Evolutionary conservation across 2,888 invertebrate genomes (phyloP).

Genomic region (Agelastica alni): DNA sequence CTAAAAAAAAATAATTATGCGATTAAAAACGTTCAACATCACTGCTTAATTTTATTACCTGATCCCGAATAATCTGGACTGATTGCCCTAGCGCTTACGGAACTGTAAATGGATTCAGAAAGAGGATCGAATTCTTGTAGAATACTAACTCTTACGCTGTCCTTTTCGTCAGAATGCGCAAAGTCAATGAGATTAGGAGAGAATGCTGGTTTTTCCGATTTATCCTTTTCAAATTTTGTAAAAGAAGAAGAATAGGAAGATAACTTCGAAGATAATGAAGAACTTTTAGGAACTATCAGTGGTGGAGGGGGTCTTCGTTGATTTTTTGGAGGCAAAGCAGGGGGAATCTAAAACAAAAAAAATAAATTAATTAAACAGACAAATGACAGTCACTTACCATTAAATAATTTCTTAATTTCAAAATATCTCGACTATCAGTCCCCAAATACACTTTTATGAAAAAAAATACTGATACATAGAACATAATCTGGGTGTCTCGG

Average conservation of each 20-base stretch:
- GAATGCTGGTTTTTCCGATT: slow-evolving; percentile 24
- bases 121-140: slow-evolving; percentile 88
- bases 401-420: no score
- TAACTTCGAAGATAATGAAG: slow-evolving; percentile 18
- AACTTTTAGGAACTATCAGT: slow-evolving; percentile 32
- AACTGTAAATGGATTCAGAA: slow-evolving; percentile 59
- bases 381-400: no score
- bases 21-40: neutral
- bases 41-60: no score
- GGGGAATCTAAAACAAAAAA: slow-evolving; percentile 40
- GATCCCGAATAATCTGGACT: slow-evolving; percentile 61
- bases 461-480: no score
- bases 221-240: slow-evolving; percentile 25
- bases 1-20: slow-evolving; percentile 29
- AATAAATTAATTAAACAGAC: no score
- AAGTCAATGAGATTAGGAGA: slow-evolving; percentile 63
- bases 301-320: slow-evolving; percentile 49
- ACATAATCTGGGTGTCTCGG: no score
- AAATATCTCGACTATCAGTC: no score
- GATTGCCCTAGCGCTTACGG: slow-evolving; percentile 45
- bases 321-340: slow-evolving; percentile 54
- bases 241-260: slow-evolving; percentile 32
- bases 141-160: slow-evolving; percentile 68
- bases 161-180: slow-evolving; percentile 58
- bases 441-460: no score